A percentile compares a stretch with the other conserved stretches of the same genome.
Conservation (phyloP, 2,888 invertebrate genomes). For the Pharmacophagus antenor region DNA sequence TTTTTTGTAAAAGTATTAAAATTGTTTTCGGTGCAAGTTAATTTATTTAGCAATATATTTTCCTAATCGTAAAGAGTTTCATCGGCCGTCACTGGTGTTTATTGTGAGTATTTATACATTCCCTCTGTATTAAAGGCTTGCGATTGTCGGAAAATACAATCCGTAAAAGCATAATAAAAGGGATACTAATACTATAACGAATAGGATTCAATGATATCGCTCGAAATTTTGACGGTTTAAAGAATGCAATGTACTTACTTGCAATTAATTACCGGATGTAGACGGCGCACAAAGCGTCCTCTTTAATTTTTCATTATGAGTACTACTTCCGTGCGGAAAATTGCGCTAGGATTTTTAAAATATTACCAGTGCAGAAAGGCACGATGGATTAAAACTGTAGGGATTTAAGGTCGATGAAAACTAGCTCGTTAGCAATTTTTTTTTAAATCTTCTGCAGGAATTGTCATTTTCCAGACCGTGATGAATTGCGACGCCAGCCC, state of each 20-base stretch:
- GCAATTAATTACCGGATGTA: conserved; percentile 26
- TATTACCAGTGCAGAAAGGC: conserved; percentile 57
- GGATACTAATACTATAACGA: neutral
- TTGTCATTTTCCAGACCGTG: conserved; percentile 77
- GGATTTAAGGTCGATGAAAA: conserved; percentile 41
- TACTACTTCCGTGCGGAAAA: conserved; percentile 67
- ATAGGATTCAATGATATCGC: neutral
- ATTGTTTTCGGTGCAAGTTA: no score
- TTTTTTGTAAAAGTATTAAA: no score
- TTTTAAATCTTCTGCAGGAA: conserved; percentile 74
- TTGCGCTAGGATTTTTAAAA: conserved; percentile 77
- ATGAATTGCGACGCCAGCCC: conserved; percentile 62
- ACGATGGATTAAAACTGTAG: conserved; percentile 63
- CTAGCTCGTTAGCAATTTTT: conserved; percentile 76
- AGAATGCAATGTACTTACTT: conserved; percentile 17
- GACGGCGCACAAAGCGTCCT: conserved; percentile 36
- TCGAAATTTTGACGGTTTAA: conserved; percentile 15
- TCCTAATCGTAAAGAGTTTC: no score
- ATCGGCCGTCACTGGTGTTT: no score
- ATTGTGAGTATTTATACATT: no score
- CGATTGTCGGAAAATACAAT: no score
- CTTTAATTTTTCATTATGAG: conserved; percentile 63
- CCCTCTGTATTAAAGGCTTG: no score
- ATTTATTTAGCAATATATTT: no score
- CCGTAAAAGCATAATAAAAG: no score